Evolutionary conservation across 2,888 invertebrate species (phyloP).

Genomic region (Toxonevra muliebris): DNA sequence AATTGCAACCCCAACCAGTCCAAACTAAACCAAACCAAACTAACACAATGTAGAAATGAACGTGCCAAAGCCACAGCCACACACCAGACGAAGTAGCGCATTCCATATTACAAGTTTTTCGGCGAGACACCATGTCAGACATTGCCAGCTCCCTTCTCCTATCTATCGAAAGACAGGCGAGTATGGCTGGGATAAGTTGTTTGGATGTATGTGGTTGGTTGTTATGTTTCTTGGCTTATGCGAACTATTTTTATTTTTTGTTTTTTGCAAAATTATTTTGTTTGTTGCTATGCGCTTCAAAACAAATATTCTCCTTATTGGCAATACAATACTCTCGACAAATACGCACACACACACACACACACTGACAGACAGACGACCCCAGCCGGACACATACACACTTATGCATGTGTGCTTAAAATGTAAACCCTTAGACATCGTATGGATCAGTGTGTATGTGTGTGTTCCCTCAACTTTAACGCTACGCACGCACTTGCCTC

Average conservation of each 20-base stretch:
- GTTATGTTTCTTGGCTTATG: neutral
- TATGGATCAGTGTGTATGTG: too few species aligned
- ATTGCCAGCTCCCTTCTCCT: slow-evolving; percentile 6
- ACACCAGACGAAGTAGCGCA: too few species aligned
- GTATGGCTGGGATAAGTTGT: neutral
- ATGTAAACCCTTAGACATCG: too few species aligned
- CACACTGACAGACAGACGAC: neutral
- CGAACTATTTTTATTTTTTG: slow-evolving; percentile 22
- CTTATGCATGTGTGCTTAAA: too few species aligned
- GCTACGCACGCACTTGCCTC: too few species aligned
- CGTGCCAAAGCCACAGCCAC: too few species aligned
- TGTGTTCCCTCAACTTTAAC: too few species aligned
- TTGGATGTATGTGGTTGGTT: neutral
- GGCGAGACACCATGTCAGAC: slow-evolving; percentile 53
- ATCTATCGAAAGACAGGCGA: slow-evolving; percentile 25
- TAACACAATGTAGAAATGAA: too few species aligned
- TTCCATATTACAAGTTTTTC: slow-evolving; percentile 20
- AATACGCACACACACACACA: neutral
- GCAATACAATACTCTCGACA: neutral
- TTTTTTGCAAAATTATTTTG: too few species aligned
- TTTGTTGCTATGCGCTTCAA: neutral
- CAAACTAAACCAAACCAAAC: too few species aligned
- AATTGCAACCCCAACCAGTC: too few species aligned
- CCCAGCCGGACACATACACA: too few species aligned
- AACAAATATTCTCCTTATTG: neutral